Conservation (phyloP, 2,888 invertebrate species). For the Diloba caeruleocephala region DNA sequence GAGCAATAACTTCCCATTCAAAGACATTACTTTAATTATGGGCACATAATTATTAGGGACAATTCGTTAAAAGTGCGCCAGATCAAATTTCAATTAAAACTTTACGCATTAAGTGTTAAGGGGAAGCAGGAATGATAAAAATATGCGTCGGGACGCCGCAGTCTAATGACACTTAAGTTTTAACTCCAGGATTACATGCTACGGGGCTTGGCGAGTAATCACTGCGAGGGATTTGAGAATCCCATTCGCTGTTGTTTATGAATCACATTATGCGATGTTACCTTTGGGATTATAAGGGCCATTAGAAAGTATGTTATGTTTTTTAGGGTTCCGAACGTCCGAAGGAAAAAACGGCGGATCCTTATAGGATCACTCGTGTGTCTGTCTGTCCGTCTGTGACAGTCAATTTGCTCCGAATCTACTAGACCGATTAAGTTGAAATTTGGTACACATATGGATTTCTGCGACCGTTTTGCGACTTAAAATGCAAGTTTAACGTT, state of each 20-base stretch:
- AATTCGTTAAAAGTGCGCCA: conserved; percentile 55
- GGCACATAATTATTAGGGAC: conserved; percentile 46
- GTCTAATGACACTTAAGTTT: conserved; percentile 54
- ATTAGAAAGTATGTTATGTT: conserved; percentile 19
- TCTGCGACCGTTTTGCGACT: no score
- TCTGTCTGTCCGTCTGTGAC: no score
- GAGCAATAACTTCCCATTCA: conserved; percentile 41
- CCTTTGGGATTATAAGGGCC: conserved; percentile 41
- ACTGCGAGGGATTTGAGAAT: conserved; percentile 4
- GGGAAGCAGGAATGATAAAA: conserved; percentile 70
- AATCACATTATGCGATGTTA: conserved; percentile 38
- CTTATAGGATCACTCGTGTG: no score
- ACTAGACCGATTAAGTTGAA: no score
- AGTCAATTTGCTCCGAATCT: no score
- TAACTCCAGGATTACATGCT: conserved; percentile 45
- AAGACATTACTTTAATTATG: conserved; percentile 50
- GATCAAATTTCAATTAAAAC: conserved; percentile 86
- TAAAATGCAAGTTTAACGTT: no score
- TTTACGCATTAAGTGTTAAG: conserved; percentile 76
- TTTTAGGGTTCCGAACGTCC: no score
- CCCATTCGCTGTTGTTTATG: conserved; percentile 37
- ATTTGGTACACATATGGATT: no score
- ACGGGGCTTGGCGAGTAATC: conserved; percentile 11
- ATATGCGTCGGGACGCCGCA: conserved; percentile 72
- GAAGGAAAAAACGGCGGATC: no score